Evolutionary conservation across 2,888 invertebrate species (phyloP).

Genomic region (Cheilosia impressa): DNA sequence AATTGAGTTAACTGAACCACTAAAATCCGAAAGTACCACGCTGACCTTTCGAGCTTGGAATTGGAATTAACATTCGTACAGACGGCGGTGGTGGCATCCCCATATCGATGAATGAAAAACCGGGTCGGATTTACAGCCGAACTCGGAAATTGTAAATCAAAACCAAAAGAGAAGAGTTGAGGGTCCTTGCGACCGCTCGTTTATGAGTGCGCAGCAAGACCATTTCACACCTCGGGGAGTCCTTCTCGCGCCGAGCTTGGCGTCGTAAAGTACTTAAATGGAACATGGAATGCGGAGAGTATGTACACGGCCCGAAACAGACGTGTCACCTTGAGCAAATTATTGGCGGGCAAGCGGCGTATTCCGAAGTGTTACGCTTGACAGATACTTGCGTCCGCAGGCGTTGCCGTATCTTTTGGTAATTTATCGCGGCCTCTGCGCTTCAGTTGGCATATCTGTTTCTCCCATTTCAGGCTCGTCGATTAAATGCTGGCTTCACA

Average conservation of each 20-base stretch:
- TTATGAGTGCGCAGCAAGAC: conserved; percentile 68
- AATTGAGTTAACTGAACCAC: conserved; percentile 69
- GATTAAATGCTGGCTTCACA: not conserved
- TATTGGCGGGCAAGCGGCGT: conserved; percentile 68
- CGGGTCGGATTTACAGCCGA: conserved; percentile 36
- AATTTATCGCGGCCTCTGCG: conserved; percentile 48
- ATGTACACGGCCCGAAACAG: conserved; percentile 28
- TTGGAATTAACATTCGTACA: conserved; percentile 13
- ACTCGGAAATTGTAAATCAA: conserved; percentile 74
- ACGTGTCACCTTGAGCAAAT: conserved; percentile 67
- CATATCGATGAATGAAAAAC: conserved; percentile 69
- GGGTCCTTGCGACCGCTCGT: conserved; percentile 68
- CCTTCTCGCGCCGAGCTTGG: conserved; percentile 48
- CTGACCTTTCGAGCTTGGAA: conserved; percentile 41
- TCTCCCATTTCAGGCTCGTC: conserved; percentile 2
- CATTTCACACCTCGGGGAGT: conserved; percentile 74
- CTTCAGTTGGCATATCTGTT: conserved; percentile 25
- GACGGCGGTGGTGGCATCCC: conserved; percentile 18
- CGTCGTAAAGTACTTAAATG: conserved; percentile 52
- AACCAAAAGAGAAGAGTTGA: conserved; percentile 49
- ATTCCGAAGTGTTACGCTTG: conserved; percentile 71
- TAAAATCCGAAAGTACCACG: conserved; percentile 32
- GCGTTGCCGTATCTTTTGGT: conserved; percentile 51
- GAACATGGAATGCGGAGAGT: conserved; percentile 24
- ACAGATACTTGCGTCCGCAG: conserved; percentile 67